Base-by-base conservation (phyloP, 2,888 invertebrate genomes). In the Anthrax anthrax region DNA sequence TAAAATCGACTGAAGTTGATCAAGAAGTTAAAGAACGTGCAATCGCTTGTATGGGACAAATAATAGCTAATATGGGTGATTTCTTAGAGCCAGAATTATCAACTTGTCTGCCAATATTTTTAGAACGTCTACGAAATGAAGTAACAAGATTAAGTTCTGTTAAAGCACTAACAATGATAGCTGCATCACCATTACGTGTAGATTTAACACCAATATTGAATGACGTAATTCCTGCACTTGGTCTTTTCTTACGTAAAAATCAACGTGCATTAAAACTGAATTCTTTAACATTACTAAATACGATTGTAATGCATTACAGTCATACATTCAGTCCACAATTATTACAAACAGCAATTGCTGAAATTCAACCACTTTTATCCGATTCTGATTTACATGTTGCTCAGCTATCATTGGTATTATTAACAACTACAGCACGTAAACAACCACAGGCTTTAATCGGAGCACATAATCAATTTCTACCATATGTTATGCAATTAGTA, bases 1-100 rank as follows among this genome's bases (percentile, higher is more conserved):
- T 98, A 37, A 84, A 84, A 58, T 90, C 96, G 32, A 87, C 95
- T 0, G 97, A 98, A 64, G 94, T 97, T 61, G 98, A 98, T 71
- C 97, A 98, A 65, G 98, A 98, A 70, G 97, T 98, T 0, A 97
- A 98, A 67, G 98, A 98, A 63, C 78, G 94, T 19, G 95, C 98
- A 12, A 97, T 98, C 52, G 86, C 92, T 1, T 92, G 96, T 58
- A 90, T 92, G 84, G 94, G 95, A 14, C 91, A 95, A 67, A 83
- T 96, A 43, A 78, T 97, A 42, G 85, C 89, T 50, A 89, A 90
- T 65, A 80, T 96, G 55, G 95, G 94, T 0, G 92, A 95, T 66
- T 78, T 80, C 55, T 68, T 95, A 43, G 73, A 81, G 65, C 74
- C 71, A 44, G 90, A 95, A 64, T 72, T 96, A 46, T 77, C 77